These are phyloP conservation scores for Myzus persicae DNA, from an alignment of 1,140 invertebrate genomes.

Conservation along the genomic window DNA sequence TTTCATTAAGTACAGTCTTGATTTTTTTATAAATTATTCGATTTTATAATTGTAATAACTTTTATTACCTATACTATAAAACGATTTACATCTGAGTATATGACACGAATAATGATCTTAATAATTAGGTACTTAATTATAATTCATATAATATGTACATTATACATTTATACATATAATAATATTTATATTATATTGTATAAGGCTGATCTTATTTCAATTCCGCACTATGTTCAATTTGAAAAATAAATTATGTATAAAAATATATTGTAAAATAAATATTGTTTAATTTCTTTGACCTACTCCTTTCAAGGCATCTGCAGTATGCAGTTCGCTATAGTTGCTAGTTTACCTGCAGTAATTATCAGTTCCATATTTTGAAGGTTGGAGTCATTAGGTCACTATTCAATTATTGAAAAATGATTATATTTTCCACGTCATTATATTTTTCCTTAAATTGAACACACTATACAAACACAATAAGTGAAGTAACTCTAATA, in stretches of 20 bases:
- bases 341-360: not conserved
- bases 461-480: not conserved
- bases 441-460: not conserved
- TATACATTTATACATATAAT: too few relatives aligned
- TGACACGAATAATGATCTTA: not conserved
- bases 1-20: not conserved
- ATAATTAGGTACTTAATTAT: not conserved
- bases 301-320: conserved; percentile 8
- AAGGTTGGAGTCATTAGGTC: not conserved
- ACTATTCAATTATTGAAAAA: not conserved
- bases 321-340: not conserved
- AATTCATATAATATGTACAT: too few relatives aligned
- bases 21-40: not conserved
- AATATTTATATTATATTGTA: not conserved
- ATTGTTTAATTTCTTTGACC: conserved; percentile 2
- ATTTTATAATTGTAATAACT: too few relatives aligned
- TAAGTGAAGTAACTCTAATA: not conserved
- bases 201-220: not conserved
- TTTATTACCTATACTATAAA: too few relatives aligned
- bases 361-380: not conserved
- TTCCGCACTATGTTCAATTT: not conserved
- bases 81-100: not conserved
- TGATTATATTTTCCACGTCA: not conserved
- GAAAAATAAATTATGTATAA: not conserved
- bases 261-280: not conserved